Conservation (phyloP, 2,888 invertebrate species). For the Xanthorhoe designata region DNA sequence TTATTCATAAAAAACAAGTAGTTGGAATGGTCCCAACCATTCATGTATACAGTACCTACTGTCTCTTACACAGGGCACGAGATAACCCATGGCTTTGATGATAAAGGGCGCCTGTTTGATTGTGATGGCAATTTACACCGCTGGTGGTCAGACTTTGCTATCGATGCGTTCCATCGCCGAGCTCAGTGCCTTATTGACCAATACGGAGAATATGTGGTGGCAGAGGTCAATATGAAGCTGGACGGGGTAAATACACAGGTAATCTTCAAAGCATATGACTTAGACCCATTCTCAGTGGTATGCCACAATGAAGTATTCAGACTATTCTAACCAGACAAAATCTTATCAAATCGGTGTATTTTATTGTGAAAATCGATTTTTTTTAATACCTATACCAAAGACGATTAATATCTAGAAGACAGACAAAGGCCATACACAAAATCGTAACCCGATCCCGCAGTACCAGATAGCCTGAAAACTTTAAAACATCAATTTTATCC, state of each 20-base stretch:
- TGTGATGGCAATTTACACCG: slow-evolving; percentile 95
- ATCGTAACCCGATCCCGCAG: too few species aligned
- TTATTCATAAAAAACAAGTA: too few species aligned
- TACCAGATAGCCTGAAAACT: too few species aligned
- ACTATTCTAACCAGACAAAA: too few species aligned
- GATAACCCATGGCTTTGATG: slow-evolving; percentile 96
- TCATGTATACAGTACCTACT: neutral
- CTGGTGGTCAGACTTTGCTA: slow-evolving; percentile 93
- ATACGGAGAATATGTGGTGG: slow-evolving; percentile 92
- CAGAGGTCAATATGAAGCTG: slow-evolving; percentile 91
- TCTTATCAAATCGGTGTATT: too few species aligned
- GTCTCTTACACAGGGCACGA: slow-evolving; percentile 87
- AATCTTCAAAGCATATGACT: neutral
- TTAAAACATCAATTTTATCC: too few species aligned
- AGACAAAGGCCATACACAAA: too few species aligned
- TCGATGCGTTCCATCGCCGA: slow-evolving; percentile 90
- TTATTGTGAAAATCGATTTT: too few species aligned
- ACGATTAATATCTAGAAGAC: too few species aligned
- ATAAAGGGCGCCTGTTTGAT: slow-evolving; percentile 96
- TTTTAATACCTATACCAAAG: too few species aligned
- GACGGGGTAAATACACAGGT: slow-evolving; percentile 93
- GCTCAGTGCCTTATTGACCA: slow-evolving; percentile 94
- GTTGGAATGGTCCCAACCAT: too few species aligned
- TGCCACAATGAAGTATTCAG: too few species aligned
- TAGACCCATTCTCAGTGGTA: neutral